phyloP scores from a whole-genome alignment of 2,113 vertebrate species.

The Carlito syrichta region DNA sequence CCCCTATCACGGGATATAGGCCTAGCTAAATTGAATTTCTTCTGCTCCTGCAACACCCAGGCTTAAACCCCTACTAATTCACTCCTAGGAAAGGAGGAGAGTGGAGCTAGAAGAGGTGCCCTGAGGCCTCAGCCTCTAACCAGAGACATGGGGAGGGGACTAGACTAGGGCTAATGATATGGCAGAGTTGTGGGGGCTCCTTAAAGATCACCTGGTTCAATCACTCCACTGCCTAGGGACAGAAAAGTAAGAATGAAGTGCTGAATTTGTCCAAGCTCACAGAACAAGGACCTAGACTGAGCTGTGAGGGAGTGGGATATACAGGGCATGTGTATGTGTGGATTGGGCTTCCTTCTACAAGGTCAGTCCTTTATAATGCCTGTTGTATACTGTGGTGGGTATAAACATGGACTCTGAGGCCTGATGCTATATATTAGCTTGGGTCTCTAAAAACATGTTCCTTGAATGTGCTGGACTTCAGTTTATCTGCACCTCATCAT shows the following conservation, averaged over 20 bases:
- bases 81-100: background rate
- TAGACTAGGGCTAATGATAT: background rate
- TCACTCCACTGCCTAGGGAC: background rate
- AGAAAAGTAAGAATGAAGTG: background rate
- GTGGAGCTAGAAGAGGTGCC: background rate
- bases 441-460: background rate
- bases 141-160: background rate
- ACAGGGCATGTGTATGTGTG: background rate
- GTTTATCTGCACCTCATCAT: background rate
- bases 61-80: background rate
- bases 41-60: background rate
- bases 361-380: background rate
- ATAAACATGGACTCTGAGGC: background rate
- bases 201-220: background rate
- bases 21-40: background rate
- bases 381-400: background rate
- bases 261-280: background rate
- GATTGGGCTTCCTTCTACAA: background rate
- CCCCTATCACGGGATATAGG: background rate
- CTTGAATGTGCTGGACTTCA: background rate
- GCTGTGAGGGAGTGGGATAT: background rate
- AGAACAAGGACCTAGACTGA: background rate
- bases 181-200: background rate
- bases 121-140: background rate
- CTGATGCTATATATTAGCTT: background rate